Evolutionary conservation across 2,113 vertebrate genomes (phyloP).

Genomic region (Oncorhynchus kisutch): DNA sequence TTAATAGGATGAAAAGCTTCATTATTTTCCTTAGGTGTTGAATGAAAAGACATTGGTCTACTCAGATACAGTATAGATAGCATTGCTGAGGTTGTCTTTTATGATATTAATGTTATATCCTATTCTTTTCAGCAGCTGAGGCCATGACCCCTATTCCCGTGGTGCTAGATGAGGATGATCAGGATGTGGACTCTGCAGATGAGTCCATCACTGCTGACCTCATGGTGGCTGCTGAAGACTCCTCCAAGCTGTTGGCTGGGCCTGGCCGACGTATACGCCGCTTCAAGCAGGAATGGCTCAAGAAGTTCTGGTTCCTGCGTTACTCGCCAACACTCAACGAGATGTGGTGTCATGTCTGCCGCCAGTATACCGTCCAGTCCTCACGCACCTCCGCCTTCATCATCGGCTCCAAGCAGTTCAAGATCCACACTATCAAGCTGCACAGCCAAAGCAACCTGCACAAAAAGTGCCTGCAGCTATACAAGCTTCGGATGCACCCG

Average conservation of each 20-base stretch:
- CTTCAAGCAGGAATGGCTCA: conserved; percentile 97
- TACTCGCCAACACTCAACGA: conserved; percentile 93
- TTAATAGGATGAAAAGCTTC: too few species aligned
- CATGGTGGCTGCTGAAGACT: conserved; percentile 82
- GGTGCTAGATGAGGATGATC: conserved; percentile 89
- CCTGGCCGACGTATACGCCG: conserved; percentile 86
- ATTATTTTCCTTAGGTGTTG: too few species aligned
- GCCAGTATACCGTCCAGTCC: conserved; percentile 95
- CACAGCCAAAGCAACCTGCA: conserved; percentile 98
- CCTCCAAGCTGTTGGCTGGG: conserved; percentile 80
- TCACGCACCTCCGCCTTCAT: conserved; percentile 96
- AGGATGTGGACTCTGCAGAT: conserved; percentile 92
- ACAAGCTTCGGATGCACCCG: conserved; percentile 95
- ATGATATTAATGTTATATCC: not conserved
- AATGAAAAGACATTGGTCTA: not conserved
- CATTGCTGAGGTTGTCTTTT: not conserved
- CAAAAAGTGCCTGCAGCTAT: conserved; percentile 97
- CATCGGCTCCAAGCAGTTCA: conserved; percentile 96
- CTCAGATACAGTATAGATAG: not conserved
- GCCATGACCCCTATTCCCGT: conserved; percentile 82
- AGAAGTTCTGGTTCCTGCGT: conserved; percentile 97
- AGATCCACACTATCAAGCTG: conserved; percentile 97
- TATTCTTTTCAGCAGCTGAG: conserved; percentile 76
- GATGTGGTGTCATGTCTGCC: conserved; percentile 98
- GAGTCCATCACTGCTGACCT: conserved; percentile 89